Conservation (phyloP, 2,797 vertebrate species). For the Buphagus erythrorhynchus region DNA sequence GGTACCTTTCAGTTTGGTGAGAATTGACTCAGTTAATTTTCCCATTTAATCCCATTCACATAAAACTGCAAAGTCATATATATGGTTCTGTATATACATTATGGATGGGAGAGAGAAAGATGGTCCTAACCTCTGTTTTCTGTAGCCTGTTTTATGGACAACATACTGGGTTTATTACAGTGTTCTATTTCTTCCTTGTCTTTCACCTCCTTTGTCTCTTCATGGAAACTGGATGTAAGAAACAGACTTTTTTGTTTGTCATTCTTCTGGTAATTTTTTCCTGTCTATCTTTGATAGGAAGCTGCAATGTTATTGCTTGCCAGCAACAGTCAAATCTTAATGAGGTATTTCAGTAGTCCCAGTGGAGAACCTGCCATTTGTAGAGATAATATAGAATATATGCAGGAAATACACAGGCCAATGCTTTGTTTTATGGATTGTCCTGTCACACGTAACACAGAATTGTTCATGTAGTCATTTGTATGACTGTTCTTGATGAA, state of each 20-base stretch:
- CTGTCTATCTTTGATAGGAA: not conserved
- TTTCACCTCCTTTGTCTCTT: not conserved
- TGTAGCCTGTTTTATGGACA: not conserved
- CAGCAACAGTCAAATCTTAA: constrained; percentile 13
- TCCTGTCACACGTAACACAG: not conserved
- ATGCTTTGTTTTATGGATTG: not conserved
- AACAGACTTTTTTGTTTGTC: not conserved
- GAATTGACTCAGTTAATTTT: not conserved
- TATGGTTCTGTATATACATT: not conserved
- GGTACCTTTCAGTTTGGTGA: not conserved
- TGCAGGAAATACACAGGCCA: not conserved
- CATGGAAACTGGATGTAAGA: not conserved
- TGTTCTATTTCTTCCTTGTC: not conserved
- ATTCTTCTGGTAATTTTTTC: not conserved
- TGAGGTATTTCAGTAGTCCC: constrained; percentile 27
- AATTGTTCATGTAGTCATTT: not conserved
- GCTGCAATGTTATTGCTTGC: not conserved
- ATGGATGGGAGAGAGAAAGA: not conserved
- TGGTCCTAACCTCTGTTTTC: not conserved
- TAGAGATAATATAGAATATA: constrained; percentile 31
- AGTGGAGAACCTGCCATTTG: not conserved
- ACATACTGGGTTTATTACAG: not conserved
- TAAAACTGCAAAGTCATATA: not conserved
- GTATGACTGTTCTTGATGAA: not conserved
- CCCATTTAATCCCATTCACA: not conserved